Conservation (phyloP, 2,113 vertebrate genomes). For the Tenebrosternarchus preto region DNA sequence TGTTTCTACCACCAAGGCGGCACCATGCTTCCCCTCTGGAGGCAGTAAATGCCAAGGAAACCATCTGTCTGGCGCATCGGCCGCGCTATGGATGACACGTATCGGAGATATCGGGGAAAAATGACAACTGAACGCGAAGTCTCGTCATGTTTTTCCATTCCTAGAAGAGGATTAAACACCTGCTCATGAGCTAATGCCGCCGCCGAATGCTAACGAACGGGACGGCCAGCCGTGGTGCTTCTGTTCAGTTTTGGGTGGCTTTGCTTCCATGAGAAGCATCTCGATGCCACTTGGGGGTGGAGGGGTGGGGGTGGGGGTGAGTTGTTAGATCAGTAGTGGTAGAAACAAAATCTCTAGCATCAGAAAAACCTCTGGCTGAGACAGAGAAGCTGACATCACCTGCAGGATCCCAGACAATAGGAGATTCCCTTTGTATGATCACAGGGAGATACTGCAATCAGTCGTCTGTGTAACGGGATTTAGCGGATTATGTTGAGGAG, state of each 20-base stretch:
- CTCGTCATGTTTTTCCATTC: not conserved
- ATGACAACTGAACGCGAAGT: not conserved
- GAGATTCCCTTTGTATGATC: not conserved
- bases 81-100: not conserved
- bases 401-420: not conserved
- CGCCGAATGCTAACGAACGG: constrained; percentile 14
- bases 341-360: not conserved
- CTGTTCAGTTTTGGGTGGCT: too few relatives aligned
- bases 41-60: not conserved
- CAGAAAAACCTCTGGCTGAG: not conserved
- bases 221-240: too few relatives aligned
- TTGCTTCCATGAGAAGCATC: not conserved
- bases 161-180: not conserved
- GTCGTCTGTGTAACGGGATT: not conserved
- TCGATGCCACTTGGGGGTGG: not conserved
- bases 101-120: not conserved
- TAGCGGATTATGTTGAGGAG: not conserved
- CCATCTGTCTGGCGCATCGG: not conserved
- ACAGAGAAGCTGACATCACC: not conserved
- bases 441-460: not conserved
- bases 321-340: not conserved
- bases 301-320: not conserved
- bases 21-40: not conserved
- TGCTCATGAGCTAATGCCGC: not conserved
- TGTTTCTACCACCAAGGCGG: not conserved